phyloP scores from a whole-genome alignment of 2,113 vertebrate species.

The Eptesicus fuscus region DNA sequence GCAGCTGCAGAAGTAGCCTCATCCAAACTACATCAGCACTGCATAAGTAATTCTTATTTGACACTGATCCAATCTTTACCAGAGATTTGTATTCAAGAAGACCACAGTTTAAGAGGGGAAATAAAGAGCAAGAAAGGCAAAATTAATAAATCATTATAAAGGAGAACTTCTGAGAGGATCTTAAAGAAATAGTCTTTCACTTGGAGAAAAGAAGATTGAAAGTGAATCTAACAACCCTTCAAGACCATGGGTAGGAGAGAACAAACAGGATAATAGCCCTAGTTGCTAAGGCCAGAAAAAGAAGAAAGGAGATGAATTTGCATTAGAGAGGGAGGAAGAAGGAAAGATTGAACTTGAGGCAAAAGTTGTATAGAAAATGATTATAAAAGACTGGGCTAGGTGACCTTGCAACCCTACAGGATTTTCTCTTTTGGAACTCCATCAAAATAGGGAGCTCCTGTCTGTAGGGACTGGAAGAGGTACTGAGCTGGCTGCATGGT shows the following conservation, averaged over 20 bases:
- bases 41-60: neutral
- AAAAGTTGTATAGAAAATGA: neutral
- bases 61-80: neutral
- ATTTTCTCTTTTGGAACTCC: neutral
- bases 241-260: neutral
- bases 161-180: neutral
- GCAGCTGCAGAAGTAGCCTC: neutral
- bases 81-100: neutral
- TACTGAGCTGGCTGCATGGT: neutral
- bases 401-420: neutral
- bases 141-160: neutral
- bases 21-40: too few species aligned
- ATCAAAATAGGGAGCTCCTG: neutral
- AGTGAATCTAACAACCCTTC: constrained; percentile 1
- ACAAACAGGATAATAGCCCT: neutral
- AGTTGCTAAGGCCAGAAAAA: neutral
- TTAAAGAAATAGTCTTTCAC: constrained; percentile 10
- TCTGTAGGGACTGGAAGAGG: neutral
- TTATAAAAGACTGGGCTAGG: neutral
- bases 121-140: constrained; percentile 16
- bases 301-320: neutral
- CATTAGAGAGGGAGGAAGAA: neutral
- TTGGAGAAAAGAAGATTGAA: constrained; percentile 34
- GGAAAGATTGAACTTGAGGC: neutral
- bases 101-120: neutral